Percentiles rank a stretch among this genome's conserved stretches.
These are phyloP conservation scores for Drosophila affinis DNA, from an alignment of 2,888 invertebrate species.

Conservation along the genomic window DNA sequence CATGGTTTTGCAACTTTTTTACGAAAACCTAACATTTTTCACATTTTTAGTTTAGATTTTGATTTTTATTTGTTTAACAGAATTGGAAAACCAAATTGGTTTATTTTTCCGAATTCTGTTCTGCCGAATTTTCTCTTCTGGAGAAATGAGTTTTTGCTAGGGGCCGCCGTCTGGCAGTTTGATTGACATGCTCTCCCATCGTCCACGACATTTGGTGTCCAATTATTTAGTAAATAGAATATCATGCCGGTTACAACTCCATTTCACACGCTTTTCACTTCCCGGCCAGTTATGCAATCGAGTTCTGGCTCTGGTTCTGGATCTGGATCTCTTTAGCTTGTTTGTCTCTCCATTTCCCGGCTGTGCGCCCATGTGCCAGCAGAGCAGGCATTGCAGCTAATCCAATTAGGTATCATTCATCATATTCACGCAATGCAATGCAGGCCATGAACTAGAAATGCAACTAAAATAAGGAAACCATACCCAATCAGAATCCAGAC, in stretches of 20 bases:
- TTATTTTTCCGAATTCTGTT: no score
- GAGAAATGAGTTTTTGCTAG: conserved; percentile 7
- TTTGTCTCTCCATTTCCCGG: conserved; percentile 49
- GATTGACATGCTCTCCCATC: conserved; percentile 37
- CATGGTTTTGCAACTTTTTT: no score
- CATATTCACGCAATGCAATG: conserved; percentile 61
- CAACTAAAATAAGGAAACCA: conserved; percentile 15
- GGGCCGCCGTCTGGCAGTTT: background rate
- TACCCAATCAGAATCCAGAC: background rate
- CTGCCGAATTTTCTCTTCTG: background rate
- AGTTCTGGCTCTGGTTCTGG: conserved; percentile 33
- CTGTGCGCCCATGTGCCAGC: conserved; percentile 28
- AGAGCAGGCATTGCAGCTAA: conserved; percentile 56
- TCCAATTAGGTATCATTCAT: conserved; percentile 75
- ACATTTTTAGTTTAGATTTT: no score
- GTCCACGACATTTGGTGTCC: conserved; percentile 36
- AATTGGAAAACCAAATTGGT: no score
- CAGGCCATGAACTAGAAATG: conserved; percentile 74
- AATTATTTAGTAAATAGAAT: conserved; percentile 43
- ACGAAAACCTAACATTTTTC: no score
- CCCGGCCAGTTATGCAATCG: conserved; percentile 61
- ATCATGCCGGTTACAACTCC: conserved; percentile 46
- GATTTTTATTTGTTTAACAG: no score
- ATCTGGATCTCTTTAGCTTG: conserved; percentile 23
- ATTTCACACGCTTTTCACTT: conserved; percentile 37